Base-by-base conservation (phyloP, 2,888 invertebrate genomes). In the Petrophora chlorosata region DNA sequence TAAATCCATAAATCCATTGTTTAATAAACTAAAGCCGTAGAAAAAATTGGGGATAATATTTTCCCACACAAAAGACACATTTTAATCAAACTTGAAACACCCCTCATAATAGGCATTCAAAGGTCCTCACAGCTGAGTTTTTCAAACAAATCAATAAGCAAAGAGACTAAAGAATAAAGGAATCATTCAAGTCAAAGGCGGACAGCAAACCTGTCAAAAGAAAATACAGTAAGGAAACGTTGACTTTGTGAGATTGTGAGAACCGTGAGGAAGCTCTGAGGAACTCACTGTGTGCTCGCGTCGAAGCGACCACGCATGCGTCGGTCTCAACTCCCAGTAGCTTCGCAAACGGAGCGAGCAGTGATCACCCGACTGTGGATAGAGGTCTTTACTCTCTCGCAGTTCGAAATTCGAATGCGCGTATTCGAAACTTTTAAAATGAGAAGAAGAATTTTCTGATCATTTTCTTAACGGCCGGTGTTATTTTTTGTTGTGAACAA, bases 131-230 rank as follows among this genome's bases (percentile, higher is more conserved):
- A n/a, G 1, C 7, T 19, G 12, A 2, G 0, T 30, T 40, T 19
- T 2, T 15, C 26, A 42, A 34, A 43, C 29, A 29, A 43, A 29
- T 43, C 13, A 39, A 44, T 40, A 47, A 47, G 19, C 30, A 49
- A 43, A 36, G 43, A 50, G 43, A 35, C 26, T 61, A 55, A 61
- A 62, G 46, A 44, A 47, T 65, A 61, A 63, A 64, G 61, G 63
- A 70, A 70, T 67, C 65, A 66, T 61, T 65, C 64, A 63, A 69
- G 66, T 63, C 65, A 70, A 68, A 73, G 65, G 62, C 61, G 63
- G 62, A 65, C 60, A 58, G 65, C 59, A 57, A 63, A 65, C 63
- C 62, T 68, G 69, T 70, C 70, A 69, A 70, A 73, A 68, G 63
- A 62, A 70, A 69, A 73, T 62, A 65, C 68, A 67, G 65, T 70